Evolutionary conservation across 2,113 vertebrate species (phyloP).

Genomic region (Regulus satrapa): DNA sequence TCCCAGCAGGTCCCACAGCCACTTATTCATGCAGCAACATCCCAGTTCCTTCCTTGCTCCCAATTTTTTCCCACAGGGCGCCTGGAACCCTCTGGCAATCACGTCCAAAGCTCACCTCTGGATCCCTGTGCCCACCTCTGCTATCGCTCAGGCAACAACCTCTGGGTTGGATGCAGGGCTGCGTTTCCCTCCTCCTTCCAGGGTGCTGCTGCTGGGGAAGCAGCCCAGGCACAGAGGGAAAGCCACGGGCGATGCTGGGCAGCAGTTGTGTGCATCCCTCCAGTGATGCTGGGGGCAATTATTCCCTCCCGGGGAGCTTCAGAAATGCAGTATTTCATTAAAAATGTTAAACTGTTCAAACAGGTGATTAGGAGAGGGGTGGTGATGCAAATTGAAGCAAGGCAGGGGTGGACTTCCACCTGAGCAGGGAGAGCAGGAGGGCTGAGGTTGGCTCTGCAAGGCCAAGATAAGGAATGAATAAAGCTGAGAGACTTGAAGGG

Average conservation of each 20-base stretch:
- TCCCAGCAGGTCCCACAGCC: neutral
- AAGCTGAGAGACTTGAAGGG: neutral
- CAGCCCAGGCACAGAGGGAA: neutral
- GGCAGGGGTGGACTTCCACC: neutral
- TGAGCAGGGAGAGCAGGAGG: neutral
- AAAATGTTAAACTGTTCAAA: neutral
- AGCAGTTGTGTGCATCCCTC: neutral
- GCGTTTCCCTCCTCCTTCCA: neutral
- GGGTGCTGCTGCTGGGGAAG: neutral
- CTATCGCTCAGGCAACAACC: conserved; percentile 59
- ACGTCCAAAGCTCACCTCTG: neutral
- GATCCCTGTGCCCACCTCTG: neutral
- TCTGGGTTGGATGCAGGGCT: neutral
- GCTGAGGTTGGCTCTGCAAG: rapidly evolving
- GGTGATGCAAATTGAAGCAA: neutral
- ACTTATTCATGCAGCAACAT: neutral
- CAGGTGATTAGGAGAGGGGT: neutral
- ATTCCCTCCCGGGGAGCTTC: neutral
- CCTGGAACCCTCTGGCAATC: neutral
- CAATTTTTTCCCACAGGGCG: neutral
- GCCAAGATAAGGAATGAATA: neutral
- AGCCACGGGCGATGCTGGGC: rapidly evolving
- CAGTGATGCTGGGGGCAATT: rapidly evolving
- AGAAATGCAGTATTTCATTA: neutral
- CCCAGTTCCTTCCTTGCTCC: neutral